These are phyloP conservation scores for Listronotus oregonensis DNA, from an alignment of 1,140 invertebrate genomes.

Conservation along the genomic window DNA sequence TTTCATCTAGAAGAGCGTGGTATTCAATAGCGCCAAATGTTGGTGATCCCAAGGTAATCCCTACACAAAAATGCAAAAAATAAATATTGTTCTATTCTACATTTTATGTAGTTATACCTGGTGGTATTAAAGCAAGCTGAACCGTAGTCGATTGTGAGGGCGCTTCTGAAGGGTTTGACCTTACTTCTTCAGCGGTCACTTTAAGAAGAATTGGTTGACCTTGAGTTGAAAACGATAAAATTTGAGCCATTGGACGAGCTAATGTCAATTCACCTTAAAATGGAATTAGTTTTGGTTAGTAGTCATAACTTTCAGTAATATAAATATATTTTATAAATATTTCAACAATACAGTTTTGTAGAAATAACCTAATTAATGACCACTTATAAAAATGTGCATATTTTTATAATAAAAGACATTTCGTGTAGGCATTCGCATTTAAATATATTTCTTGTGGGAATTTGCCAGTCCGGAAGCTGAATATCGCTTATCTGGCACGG, in stretches of 20 bases:
- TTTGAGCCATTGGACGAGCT: slow-evolving; percentile 72
- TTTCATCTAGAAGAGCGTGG: slow-evolving; percentile 73
- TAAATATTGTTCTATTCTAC: not conserved
- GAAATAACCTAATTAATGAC: too few relatives aligned
- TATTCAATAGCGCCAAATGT: slow-evolving; percentile 48
- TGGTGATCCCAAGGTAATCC: slow-evolving; percentile 42
- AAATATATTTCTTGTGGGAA: not conserved
- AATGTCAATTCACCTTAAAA: slow-evolving; percentile 75
- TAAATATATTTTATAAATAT: too few relatives aligned
- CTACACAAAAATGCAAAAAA: slow-evolving; percentile 1
- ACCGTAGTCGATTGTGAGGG: slow-evolving; percentile 77
- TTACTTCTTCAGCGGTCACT: slow-evolving; percentile 82
- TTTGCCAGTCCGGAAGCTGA: slow-evolving; percentile 26
- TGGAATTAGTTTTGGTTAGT: not conserved
- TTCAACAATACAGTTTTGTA: too few relatives aligned
- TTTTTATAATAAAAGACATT: too few relatives aligned
- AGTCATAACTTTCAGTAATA: not conserved
- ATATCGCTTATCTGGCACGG: slow-evolving; percentile 23
- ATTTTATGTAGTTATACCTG: slow-evolving; percentile 29
- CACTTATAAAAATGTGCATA: too few relatives aligned
- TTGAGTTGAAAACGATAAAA: slow-evolving; percentile 74
- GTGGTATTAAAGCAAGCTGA: slow-evolving; percentile 77
- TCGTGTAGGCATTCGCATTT: too few relatives aligned
- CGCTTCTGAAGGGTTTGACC: slow-evolving; percentile 67
- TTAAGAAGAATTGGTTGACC: slow-evolving; percentile 80